phyloP scores from a whole-genome alignment of 2,113 vertebrate genomes.

The Pseudorasbora parva region DNA sequence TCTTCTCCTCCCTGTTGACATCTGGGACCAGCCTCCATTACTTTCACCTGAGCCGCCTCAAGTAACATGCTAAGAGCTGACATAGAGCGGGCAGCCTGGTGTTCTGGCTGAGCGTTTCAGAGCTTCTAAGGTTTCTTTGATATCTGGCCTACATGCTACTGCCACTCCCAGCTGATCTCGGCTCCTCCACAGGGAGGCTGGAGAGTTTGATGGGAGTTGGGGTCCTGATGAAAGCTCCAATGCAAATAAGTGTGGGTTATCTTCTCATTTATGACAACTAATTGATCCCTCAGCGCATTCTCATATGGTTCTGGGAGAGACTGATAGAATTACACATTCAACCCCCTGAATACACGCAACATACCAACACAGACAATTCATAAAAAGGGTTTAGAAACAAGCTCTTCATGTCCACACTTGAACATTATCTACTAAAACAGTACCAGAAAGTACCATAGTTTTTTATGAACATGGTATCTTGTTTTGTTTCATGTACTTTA shows the following conservation, averaged over 20 bases:
- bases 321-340: constrained; percentile 11
- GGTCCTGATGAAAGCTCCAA: constrained; percentile 60
- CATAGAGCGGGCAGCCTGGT: not conserved
- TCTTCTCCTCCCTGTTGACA: constrained; percentile 15
- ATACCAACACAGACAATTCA: not conserved
- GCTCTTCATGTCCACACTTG: not conserved
- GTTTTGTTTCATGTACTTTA: not conserved
- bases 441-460: not conserved
- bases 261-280: constrained; percentile 53
- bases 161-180: constrained; percentile 42
- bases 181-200: constrained; percentile 14
- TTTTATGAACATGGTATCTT: not conserved
- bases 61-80: constrained; percentile 28
- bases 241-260: constrained; percentile 56
- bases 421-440: not conserved
- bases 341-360: not conserved
- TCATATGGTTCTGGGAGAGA: constrained; percentile 35
- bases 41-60: not conserved
- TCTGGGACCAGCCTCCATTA: constrained; percentile 1
- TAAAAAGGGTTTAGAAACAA: not conserved
- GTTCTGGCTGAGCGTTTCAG: constrained; percentile 5
- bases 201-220: constrained; percentile 43
- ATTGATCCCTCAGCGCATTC: constrained; percentile 66
- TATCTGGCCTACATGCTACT: constrained; percentile 46
- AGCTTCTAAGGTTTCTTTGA: constrained; percentile 50